phyloP scores from a whole-genome alignment of 2,888 invertebrate species.

The Epistrophella euchroma region DNA sequence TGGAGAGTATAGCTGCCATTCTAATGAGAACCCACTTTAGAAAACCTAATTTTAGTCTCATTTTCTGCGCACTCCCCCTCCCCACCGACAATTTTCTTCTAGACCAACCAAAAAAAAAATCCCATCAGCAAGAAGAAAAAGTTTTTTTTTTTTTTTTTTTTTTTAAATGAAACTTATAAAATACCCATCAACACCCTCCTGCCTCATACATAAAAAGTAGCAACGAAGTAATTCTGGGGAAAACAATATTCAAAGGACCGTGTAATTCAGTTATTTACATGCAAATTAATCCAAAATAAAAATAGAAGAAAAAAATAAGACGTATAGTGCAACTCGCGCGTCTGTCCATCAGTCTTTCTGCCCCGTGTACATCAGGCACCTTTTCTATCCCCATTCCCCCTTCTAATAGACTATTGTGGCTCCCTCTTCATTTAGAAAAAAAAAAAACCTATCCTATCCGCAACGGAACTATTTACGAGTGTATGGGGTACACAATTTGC shows the following conservation, averaged over 20 bases:
- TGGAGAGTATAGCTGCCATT: constrained; percentile 27
- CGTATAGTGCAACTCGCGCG: constrained; percentile 51
- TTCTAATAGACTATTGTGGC: not conserved
- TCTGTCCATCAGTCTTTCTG: constrained; percentile 66
- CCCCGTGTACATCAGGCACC: not conserved
- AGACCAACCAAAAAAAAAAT: not conserved
- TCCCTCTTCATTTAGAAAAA: constrained; percentile 37
- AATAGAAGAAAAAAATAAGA: not conserved
- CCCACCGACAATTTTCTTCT: not conserved
- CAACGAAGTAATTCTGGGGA: constrained; percentile 69
- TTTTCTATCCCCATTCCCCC: not conserved
- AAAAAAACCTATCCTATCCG: constrained; percentile 45
- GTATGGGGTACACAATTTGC: constrained; percentile 66
- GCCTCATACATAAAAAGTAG: constrained; percentile 33
- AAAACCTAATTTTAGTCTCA: constrained; percentile 73
- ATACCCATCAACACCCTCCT: constrained; percentile 49
- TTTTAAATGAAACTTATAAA: constrained; percentile 29
- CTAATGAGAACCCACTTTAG: constrained; percentile 68
- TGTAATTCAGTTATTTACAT: constrained; percentile 76
- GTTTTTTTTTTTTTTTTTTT: too few species aligned
- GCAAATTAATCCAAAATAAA: constrained; percentile 74
- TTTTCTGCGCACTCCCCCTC: constrained; percentile 6
- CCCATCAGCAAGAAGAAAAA: constrained; percentile 21
- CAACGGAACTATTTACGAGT: constrained; percentile 75
- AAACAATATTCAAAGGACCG: constrained; percentile 76